Base-by-base conservation (phyloP, 2,113 vertebrate genomes). In the Sapajus apella region DNA sequence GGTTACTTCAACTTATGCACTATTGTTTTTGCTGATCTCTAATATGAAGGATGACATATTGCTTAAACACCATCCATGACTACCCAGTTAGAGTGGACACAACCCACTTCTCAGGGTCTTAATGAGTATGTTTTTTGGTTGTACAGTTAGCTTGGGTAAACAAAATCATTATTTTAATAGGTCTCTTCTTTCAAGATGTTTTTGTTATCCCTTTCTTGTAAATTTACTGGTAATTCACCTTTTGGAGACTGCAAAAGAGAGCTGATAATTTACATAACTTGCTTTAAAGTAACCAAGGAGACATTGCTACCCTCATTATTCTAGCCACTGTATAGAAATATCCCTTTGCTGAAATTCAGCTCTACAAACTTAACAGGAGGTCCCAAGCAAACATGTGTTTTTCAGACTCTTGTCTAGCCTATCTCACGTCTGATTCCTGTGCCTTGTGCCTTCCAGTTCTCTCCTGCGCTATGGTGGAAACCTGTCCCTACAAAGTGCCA, bases 401-500 rank as follows among this genome's bases (percentile, higher is more conserved):
- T 96, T 30, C 52, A 86, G 47, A 66, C 47, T 52, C 16, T 83
- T 50, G 8, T 50, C 14, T 43, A 40, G 8, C 35, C 77, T 83
- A 30, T 10, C 27, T 91, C 30, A 92, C 23, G 30, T 21, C 45
- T 37, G 18, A 70, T n/a, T n/a, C 82, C 45, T 88, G 5, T 97
- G 55, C 45, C 94, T 94, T 85, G 45, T 91, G 88, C 94, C 89
- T 80, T 96, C 55, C 97, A 99, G 99, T 96, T 99, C 99, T 0
- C 98, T 99, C 96, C 99, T 99, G 64, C 99, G 99, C 58, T 99
- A 99, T 0, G 99, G 99, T 37, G 99, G 99, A 70, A 99, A 99
- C 97, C 99, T 99, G 37, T 99, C 99, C 70, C 99, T 99, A 50
- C 99, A 99, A 97, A 99, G 99, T 92, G 99, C 99, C 97, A 99